Percentiles rank a stretch among this genome's conserved stretches.
These are phyloP conservation scores for Drosophila tripunctata DNA, from an alignment of 2,888 invertebrate genomes.

Conservation along the genomic window DNA sequence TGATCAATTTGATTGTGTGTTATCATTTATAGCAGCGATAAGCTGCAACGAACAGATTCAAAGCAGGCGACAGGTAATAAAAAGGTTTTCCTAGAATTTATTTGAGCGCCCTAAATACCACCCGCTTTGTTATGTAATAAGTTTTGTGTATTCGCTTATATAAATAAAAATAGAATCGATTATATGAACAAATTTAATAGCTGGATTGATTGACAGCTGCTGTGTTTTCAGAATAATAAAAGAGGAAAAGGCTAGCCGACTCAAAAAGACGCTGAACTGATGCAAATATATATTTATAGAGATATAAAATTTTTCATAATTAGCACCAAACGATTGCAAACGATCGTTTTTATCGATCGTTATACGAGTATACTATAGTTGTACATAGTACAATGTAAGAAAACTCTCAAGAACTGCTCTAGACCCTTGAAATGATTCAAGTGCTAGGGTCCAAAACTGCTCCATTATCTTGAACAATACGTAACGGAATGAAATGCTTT, in stretches of 20 bases:
- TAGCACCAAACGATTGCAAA: no score
- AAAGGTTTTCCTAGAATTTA: slow-evolving; percentile 48
- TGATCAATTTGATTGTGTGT: slow-evolving; percentile 14
- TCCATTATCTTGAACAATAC: background rate
- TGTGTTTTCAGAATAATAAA: background rate
- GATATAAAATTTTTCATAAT: no score
- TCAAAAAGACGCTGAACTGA: no score
- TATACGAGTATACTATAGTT: no score
- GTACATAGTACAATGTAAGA: no score
- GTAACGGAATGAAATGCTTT: slow-evolving; percentile 3
- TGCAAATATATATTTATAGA: no score
- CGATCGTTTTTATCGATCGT: no score
- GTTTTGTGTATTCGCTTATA: background rate
- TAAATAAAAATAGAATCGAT: background rate
- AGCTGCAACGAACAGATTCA: slow-evolving; percentile 11
- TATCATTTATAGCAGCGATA: slow-evolving; percentile 27
- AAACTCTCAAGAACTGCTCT: no score
- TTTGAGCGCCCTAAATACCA: background rate
- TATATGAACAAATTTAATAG: slow-evolving; percentile 3
- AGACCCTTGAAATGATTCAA: no score
- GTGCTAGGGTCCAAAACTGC: no score
- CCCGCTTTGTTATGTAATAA: background rate
- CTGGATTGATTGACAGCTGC: slow-evolving; percentile 11
- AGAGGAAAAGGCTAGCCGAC: no score
- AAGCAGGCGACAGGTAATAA: slow-evolving; percentile 25